Evolutionary conservation across 2,113 vertebrate species (phyloP).

Genomic region (Phalacrocorax aristotelis): DNA sequence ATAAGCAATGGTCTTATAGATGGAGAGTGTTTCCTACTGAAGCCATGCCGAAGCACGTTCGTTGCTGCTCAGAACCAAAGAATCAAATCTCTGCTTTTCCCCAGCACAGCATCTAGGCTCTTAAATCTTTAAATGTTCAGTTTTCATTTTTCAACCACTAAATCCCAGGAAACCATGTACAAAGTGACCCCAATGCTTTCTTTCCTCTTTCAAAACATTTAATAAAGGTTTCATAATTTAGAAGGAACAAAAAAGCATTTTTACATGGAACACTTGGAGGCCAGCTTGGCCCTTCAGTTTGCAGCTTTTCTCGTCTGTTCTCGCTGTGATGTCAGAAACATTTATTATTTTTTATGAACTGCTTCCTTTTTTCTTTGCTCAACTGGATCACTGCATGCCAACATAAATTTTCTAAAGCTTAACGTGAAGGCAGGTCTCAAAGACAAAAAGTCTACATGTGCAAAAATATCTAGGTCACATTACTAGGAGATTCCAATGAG

Average conservation of each 20-base stretch:
- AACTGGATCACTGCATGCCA: neutral
- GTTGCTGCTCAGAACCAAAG: neutral
- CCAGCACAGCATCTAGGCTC: neutral
- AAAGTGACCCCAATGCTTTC: neutral
- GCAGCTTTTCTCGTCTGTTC: neutral
- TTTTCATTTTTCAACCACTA: neutral
- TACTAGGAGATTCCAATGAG: neutral
- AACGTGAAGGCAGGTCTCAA: neutral
- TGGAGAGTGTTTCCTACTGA: neutral
- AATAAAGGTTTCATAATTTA: neutral
- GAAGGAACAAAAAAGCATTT: neutral
- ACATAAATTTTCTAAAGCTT: neutral
- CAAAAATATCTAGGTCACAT: slow-evolving; percentile 2
- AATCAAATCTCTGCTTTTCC: neutral
- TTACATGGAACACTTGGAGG: neutral
- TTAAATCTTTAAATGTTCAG: neutral
- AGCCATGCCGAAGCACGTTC: neutral
- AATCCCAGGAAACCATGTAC: neutral
- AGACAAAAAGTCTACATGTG: neutral
- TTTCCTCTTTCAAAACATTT: neutral
- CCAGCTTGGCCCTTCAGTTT: neutral
- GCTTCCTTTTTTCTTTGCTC: neutral
- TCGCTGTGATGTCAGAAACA: neutral
- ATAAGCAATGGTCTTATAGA: neutral
- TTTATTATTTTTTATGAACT: neutral